Base-by-base conservation (phyloP, 2,113 vertebrate genomes). In the Mustela nigripes region DNA sequence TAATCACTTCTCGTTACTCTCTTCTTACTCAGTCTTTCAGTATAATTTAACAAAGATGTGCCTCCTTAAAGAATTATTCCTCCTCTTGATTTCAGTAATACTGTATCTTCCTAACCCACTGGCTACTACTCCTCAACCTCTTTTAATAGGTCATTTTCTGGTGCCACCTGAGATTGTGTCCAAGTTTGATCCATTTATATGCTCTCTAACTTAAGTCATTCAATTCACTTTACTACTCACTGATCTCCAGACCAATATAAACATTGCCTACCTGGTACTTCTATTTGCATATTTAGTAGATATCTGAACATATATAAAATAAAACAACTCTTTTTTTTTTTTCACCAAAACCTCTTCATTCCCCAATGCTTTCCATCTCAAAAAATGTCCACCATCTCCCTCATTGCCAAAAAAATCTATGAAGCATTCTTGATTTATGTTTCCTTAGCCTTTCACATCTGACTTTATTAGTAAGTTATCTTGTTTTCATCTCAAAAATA, bases 401-500 rank as follows among this genome's bases (percentile, higher is more conserved):
- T 87, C 73, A 3, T 63, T 94, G 50, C 19, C 65, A n/a, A 36
- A 81, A 80, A 80, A 94, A 73, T 19, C 31, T 85, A 24, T 81
- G 67, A 95, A 4, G 1, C 0, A 81, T 45, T 87, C 74, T 79
- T 91, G 1, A 42, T 90, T 92, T 91, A 19, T 36, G 79, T 88
- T 94, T 62, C 5, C 3, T n/a, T 94, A 12, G 42, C 3, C n/a
- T 56, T 10, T 5, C 19, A 60, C 28, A 73, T 85, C 5, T 94
- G 53, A 92, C 33, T n/a, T 39, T 14, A 63, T 53, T 4, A 71
- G 7, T 26, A 94, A 83, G 2, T 96, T 94, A 42, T 94, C 5
- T 79, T 63, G 5, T 76, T 42, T 92, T 69, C 18, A 84, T 63
- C 65, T 96, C 42, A 96, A 71, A 87, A 31, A 21, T 78, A 94